Evolutionary conservation across 2,113 vertebrate genomes (phyloP), one percentile per base, ranked within the genome.

Genomic region (Erpornis zantholeuca): DNA sequence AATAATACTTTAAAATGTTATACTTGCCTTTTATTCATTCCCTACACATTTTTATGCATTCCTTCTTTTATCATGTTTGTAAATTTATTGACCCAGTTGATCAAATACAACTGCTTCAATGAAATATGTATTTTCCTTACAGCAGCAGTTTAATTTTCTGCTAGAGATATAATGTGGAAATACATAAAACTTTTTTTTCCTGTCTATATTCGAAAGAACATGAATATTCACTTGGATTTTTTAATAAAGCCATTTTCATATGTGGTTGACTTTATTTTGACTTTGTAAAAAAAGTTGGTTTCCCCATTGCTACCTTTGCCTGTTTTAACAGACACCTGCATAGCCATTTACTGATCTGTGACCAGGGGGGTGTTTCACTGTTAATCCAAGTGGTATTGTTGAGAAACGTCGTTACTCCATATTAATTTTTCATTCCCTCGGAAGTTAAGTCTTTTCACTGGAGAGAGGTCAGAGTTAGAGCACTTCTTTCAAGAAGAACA

Each of bases 141-240:
- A 52, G 40, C 75, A 76, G 40, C 50, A 71, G 20, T 20, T 33
- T 82, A 3, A 21, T 54, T 73, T 82, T 87, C 59, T 29, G 24
- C 2, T 75, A 4, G 24, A 35, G 35, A 7, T 49, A 12, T 60
- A 82, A 29, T 15, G 8, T 65, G 22, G n/a, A 71, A 78, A 60
- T 23, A 56, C 1, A 0, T 86, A 15, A 61, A 85, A 15, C 6
- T 2, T 2, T 0, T 7, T 61, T 54, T 85, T 27, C 3, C 0
- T 68, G 27, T 49, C 50, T 83, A 0, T 45, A 11, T 53, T 66
- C 76, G n/a, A 64, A 82, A 87, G 24, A 75, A 56, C 4, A 3
- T 27, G 25, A 60, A 9, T 52, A 19, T 28, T 78, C 40, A 29
- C 20, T 61, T 77, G 20, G 38, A 17, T 44, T 84, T 88, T 90